Conservation (phyloP, 1,140 invertebrate species). For the Anastrepha obliqua region DNA sequence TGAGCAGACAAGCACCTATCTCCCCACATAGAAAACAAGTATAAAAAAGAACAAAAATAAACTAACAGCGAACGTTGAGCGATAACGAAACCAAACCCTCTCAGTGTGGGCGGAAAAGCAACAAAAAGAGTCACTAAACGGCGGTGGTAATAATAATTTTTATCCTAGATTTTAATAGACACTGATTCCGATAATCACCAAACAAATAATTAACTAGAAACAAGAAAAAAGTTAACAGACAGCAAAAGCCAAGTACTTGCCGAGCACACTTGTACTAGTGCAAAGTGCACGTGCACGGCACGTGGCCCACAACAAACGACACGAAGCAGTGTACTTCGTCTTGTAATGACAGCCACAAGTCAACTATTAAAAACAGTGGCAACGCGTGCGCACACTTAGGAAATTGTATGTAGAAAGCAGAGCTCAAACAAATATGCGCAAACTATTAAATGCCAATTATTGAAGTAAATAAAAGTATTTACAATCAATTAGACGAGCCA, state of each 20-base stretch:
- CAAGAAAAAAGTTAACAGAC: neutral
- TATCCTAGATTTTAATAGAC: neutral
- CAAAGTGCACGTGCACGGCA: conserved; percentile 17
- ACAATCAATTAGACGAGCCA: conserved; percentile 27
- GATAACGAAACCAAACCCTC: neutral
- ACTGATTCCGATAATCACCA: neutral
- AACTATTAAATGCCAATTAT: conserved; percentile 52
- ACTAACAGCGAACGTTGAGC: neutral
- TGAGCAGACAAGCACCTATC: neutral
- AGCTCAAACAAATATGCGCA: neutral
- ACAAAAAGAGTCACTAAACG: neutral
- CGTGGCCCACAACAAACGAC: neutral
- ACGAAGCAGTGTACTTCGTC: neutral
- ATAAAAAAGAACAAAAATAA: neutral
- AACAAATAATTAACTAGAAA: neutral
- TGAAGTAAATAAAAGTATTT: conserved; percentile 43
- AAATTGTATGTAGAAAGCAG: neutral
- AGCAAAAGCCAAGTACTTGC: neutral
- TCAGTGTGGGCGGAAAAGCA: neutral
- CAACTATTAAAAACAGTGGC: neutral
- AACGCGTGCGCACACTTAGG: conserved; percentile 42
- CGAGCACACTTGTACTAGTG: conserved; percentile 20
- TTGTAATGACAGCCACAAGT: neutral
- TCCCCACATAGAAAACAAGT: neutral
- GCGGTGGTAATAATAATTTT: neutral